Evolutionary conservation across 2,888 invertebrate species (phyloP).

Genomic region (Hydriomena furcata): DNA sequence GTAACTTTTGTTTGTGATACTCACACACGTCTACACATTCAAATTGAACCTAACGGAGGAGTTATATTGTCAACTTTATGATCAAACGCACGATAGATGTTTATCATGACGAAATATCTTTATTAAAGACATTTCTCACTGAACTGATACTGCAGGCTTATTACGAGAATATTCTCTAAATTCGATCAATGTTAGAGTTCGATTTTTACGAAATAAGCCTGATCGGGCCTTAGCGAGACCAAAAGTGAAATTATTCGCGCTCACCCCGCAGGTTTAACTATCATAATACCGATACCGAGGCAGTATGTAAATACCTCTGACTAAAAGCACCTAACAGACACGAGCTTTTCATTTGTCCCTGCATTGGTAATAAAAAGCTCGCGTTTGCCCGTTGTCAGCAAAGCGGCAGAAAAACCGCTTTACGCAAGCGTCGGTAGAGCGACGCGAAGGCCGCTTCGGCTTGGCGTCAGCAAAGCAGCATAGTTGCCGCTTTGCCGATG

Average conservation of each 20-base stretch:
- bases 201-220: too few relatives aligned
- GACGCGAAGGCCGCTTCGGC: neutral
- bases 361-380: conserved; percentile 12
- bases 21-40: conserved; percentile 18
- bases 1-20: conserved; percentile 33
- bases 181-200: too few relatives aligned
- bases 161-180: too few relatives aligned
- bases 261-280: conserved; percentile 3
- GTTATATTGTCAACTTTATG: conserved; percentile 9
- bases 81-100: neutral
- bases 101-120: neutral
- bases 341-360: conserved; percentile 10
- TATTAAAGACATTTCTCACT: neutral
- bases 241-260: conserved; percentile 3
- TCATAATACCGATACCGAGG: conserved; percentile 22
- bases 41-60: conserved; percentile 13
- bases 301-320: conserved; percentile 12
- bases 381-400: conserved; percentile 40
- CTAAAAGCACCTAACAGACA: conserved; percentile 6
- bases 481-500: neutral
- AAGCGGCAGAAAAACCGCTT: conserved; percentile 33
- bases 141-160: too few relatives aligned
- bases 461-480: neutral
- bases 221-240: neutral
- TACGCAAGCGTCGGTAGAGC: neutral